phyloP scores from a whole-genome alignment of 2,888 invertebrate species.

The Agelastica alni region DNA sequence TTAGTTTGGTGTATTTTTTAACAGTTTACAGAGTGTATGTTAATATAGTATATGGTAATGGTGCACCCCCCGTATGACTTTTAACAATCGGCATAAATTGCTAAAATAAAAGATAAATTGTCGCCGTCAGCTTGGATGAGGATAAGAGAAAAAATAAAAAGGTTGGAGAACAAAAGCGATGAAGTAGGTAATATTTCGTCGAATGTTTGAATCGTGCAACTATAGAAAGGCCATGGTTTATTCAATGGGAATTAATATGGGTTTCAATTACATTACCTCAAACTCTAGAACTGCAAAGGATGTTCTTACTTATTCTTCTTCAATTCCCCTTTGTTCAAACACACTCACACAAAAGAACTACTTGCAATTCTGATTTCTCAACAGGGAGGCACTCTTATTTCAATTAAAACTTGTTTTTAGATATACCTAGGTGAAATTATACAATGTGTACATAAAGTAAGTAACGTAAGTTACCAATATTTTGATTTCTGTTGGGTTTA shows the following conservation, averaged over 20 bases:
- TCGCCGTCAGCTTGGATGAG: background rate
- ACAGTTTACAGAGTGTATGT: too few species aligned
- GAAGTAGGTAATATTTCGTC: constrained; percentile 21
- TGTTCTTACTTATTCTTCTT: background rate
- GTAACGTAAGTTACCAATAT: too few species aligned
- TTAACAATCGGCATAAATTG: too few species aligned
- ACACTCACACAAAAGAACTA: constrained; percentile 15
- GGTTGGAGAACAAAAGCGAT: constrained; percentile 12
- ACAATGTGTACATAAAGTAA: too few species aligned
- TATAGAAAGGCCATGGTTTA: constrained; percentile 50
- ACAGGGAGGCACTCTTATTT: constrained; percentile 12
- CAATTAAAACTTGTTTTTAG: too few species aligned
- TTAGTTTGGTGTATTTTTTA: too few species aligned
- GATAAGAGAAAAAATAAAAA: too few species aligned
- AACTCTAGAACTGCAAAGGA: constrained; percentile 3
- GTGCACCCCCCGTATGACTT: too few species aligned
- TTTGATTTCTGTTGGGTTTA: too few species aligned
- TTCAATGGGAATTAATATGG: constrained; percentile 48
- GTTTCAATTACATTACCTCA: constrained; percentile 43
- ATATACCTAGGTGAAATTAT: too few species aligned
- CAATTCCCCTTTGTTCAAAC: constrained; percentile 9
- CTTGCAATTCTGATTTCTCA: constrained; percentile 4
- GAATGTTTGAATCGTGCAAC: constrained; percentile 44
- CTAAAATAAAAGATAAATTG: constrained; percentile 3
- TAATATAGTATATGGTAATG: too few species aligned